These are phyloP conservation scores for Discoglossus pictus DNA, from an alignment of 2,797 vertebrate species.

Conservation along the genomic window DNA sequence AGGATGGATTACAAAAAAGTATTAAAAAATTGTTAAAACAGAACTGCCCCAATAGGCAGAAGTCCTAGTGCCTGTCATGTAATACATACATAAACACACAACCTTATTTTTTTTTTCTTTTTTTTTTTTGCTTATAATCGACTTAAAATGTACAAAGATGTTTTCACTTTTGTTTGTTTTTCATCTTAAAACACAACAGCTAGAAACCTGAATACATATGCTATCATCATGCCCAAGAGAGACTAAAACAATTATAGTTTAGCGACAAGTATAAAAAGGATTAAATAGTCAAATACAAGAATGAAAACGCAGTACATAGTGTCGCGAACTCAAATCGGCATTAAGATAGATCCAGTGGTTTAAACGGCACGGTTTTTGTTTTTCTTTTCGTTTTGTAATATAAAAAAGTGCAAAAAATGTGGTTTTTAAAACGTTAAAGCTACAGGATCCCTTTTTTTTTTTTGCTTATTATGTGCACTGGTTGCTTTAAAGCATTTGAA, in stretches of 20 bases:
- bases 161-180: constrained; percentile 89
- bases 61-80: constrained; percentile 97
- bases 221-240: constrained; percentile 99
- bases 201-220: constrained; percentile 99
- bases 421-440: constrained; percentile 95
- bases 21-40: constrained; percentile 77
- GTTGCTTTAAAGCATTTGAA: constrained; percentile 54
- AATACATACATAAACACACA: constrained; percentile 99
- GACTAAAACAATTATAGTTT: constrained; percentile 99
- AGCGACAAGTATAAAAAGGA: constrained; percentile 99
- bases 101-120: constrained; percentile 72
- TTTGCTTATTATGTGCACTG: constrained; percentile 68
- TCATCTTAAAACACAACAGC: constrained; percentile 98
- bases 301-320: constrained; percentile 98
- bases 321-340: constrained; percentile 98
- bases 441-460: constrained; percentile 95
- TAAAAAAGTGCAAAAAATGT: constrained; percentile 95
- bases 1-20: constrained; percentile 90
- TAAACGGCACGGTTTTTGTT: constrained; percentile 77
- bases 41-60: constrained; percentile 94
- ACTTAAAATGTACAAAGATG: constrained; percentile 99
- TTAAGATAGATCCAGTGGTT: constrained; percentile 96
- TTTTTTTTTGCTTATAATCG: constrained; percentile 97
- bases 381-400: constrained; percentile 66
- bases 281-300: constrained; percentile 99